Base-by-base conservation (phyloP, 1,140 invertebrate species). In the Venturia canescens region DNA sequence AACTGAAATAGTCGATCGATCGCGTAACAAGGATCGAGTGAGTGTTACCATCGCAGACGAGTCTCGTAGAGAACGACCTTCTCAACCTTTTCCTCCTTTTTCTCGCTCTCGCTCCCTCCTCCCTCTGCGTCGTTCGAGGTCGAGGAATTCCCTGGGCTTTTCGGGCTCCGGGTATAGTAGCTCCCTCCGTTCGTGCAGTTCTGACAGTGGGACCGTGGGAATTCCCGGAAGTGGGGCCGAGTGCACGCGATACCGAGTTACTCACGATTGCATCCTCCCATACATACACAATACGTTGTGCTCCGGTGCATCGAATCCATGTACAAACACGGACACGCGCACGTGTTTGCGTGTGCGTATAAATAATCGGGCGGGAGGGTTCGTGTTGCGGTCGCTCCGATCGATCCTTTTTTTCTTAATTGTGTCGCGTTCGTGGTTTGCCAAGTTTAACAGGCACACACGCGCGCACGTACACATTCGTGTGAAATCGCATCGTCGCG, bases 31-130 rank as follows among this genome's bases (percentile, higher is more conserved):
- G n/a, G 21, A 63, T 63, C 71, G 23, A 74, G 26, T 15, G 48
- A 74, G 44, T 53, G 71, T 26, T 21, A 16, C 71, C 48, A 53
- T 31, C 15, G 44, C 27, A 57, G 71, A 74, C 71, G 26, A 74
- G 44, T 74, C 71, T 74, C 38, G 71, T n/a, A n/a, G 13, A n/a
- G 70, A 48, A 72, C 70, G 71, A 74, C 71, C 71, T 74, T 74
- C 71, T 57, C 26, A 34, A n/a, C 70, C 29, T 21, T 48, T 15
- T 72, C 60, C 70, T 72, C 70, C 11, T 29, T 21, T 21, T 21
- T 72, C 38, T 18, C 38, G 23, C 70, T 18, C 38, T 48, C 70
- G 7, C 70, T 38, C 70, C 5, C 15, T 23, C 15, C n/a, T 26
- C 60, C 15, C 60, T 26, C 23, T 26, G 23, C 4, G 7, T 63